Percentiles rank a stretch among this genome's conserved stretches.
Evolutionary conservation across 2,797 vertebrate genomes (phyloP).

Genomic region (Alfaro cultratus): DNA sequence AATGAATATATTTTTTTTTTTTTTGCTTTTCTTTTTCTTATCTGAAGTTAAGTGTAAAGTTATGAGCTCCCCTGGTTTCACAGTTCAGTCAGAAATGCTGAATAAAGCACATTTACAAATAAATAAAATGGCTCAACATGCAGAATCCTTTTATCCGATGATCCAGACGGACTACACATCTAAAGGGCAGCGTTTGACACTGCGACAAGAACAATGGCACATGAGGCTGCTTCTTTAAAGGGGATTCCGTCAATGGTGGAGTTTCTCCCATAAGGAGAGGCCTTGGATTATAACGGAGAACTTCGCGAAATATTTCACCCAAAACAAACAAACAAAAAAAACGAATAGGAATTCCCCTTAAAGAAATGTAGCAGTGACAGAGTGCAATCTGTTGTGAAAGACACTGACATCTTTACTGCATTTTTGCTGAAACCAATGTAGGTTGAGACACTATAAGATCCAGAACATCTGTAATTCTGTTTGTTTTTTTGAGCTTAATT

Average conservation of each 20-base stretch:
- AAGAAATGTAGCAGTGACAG: slow-evolving; percentile 47
- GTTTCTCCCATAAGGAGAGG: not conserved
- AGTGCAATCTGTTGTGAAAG: slow-evolving; percentile 59
- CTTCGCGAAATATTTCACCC: slow-evolving; percentile 13
- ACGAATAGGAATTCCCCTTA: slow-evolving; percentile 38
- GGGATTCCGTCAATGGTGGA: slow-evolving; percentile 47
- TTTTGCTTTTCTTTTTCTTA: slow-evolving; percentile 2
- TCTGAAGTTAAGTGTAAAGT: slow-evolving; percentile 73
- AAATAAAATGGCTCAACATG: slow-evolving; percentile 77
- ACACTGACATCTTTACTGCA: slow-evolving; percentile 79
- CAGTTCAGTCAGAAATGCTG: slow-evolving; percentile 75
- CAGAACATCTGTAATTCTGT: not conserved
- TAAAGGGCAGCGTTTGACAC: slow-evolving; percentile 62
- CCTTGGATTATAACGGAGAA: slow-evolving; percentile 5
- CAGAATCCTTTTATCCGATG: slow-evolving; percentile 56
- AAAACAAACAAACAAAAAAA: not conserved
- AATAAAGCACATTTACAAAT: slow-evolving; percentile 60
- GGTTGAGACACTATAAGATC: slow-evolving; percentile 36
- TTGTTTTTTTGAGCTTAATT: not conserved
- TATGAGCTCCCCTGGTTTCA: slow-evolving; percentile 79
- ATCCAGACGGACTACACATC: slow-evolving; percentile 35
- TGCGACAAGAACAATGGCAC: slow-evolving; percentile 62
- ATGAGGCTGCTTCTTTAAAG: slow-evolving; percentile 52
- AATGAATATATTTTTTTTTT: slow-evolving; percentile 72
- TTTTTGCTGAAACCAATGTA: slow-evolving; percentile 56